phyloP scores from a whole-genome alignment of 2,888 invertebrate genomes.

The Zygothrica quintamaculata region DNA sequence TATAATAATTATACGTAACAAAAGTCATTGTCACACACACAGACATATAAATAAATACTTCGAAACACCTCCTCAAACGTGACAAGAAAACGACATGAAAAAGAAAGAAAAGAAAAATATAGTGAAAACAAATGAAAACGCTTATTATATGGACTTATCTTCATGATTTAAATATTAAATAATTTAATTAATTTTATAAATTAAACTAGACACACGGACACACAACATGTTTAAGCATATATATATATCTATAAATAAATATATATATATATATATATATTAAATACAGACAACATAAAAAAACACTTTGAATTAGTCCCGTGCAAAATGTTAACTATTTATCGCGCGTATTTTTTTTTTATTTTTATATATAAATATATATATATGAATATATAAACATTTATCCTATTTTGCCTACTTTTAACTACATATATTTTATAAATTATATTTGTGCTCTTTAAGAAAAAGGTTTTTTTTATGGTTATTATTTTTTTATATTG shows the following conservation, averaged over 20 bases:
- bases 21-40: slow-evolving; percentile 11
- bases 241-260: too few species aligned
- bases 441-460: background rate
- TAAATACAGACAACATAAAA: slow-evolving; percentile 13
- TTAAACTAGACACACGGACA: slow-evolving; percentile 22
- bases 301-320: slow-evolving; percentile 9
- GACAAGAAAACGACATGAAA: slow-evolving; percentile 9
- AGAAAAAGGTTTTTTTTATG: slow-evolving; percentile 10
- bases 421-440: background rate
- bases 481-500: slow-evolving; percentile 10
- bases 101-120: slow-evolving; percentile 39
- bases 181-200: slow-evolving; percentile 51
- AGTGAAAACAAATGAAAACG: slow-evolving; percentile 71
- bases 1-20: too few species aligned
- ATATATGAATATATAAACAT: slow-evolving; percentile 19
- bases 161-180: slow-evolving; percentile 56
- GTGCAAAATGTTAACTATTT: slow-evolving; percentile 41
- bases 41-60: slow-evolving; percentile 18
- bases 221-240: slow-evolving; percentile 4
- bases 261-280: too few species aligned
- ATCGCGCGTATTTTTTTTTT: slow-evolving; percentile 30
- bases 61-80: slow-evolving; percentile 6
- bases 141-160: slow-evolving; percentile 72
- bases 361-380: slow-evolving; percentile 16
- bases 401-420: background rate